Evolutionary conservation across 2,888 invertebrate species (phyloP), one percentile per base, ranked within the genome.

Genomic region (Oscheius sp.): DNA sequence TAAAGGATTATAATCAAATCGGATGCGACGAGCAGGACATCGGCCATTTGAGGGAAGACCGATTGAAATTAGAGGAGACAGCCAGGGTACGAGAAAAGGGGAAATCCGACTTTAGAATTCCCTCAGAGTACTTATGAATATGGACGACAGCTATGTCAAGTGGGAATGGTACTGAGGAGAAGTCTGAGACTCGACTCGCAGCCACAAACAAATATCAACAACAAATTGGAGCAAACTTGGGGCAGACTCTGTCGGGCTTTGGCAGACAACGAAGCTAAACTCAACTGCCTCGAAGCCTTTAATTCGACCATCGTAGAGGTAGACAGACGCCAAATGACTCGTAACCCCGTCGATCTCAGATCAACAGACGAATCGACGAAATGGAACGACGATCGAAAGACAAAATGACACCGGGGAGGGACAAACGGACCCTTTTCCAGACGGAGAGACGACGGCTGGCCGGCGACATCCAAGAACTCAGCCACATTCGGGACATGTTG

Each of bases 41-140:
- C 76, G 93, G 93, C 88, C 89, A 90, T 73, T 92, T 94, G 87
- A 93, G 93, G 89, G 92, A 93, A 76, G 93, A 93, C 83, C 92
- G 93, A 88, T 92, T 92, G 86, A 91, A 92, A 76, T 93, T 93
- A 89, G 93, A 93, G 88, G 92, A 93, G 88, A 93, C 93, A 59
- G 93, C 93, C 58, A 92, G 92, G 90, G 93, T 93, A 25, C 53
- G 18, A 13, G 18, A 53, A n/a, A 53, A 18, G n/a, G n/a, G n/a
- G n/a, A n/a, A n/a, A 18, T 7, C n/a, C n/a, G n/a, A n/a, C n/a
- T n/a, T n/a, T n/a, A n/a, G n/a, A n/a, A n/a, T n/a, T 16, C 16
- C n/a, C 29, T 53, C 89, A 94, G 93, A 93, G 93, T 66, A 93
- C 93, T 21, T 93, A 92, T 89, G 93, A 93, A 81, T 94, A 94